Conservation (phyloP, 2,113 vertebrate genomes). For the Indicator maculatus region DNA sequence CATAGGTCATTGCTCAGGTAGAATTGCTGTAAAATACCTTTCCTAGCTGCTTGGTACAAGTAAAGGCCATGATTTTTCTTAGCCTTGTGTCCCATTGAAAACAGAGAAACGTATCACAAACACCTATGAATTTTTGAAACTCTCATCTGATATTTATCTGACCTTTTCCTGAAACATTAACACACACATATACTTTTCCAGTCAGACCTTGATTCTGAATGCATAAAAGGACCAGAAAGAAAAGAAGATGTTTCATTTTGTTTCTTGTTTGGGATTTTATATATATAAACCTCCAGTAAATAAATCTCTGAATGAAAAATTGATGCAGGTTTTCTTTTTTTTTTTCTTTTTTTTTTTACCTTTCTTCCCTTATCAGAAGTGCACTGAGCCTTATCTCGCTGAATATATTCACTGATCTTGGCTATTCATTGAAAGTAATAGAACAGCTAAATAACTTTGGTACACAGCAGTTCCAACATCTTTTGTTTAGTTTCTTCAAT, state of each 20-base stretch:
- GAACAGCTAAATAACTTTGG: constrained; percentile 76
- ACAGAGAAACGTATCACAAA: not conserved
- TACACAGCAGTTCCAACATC: constrained; percentile 49
- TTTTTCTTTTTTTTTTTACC: constrained; percentile 34
- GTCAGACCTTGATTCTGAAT: not conserved
- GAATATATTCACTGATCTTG: constrained; percentile 62
- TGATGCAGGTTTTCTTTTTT: constrained; percentile 52
- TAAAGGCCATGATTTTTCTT: not conserved
- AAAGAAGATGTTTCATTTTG: not conserved
- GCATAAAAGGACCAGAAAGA: not conserved
- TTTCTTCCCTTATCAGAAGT: constrained; percentile 63
- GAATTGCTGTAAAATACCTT: not conserved
- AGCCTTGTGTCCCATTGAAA: not conserved
- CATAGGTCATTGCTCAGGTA: not conserved
- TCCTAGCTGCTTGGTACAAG: not conserved
- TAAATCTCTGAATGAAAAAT: constrained; percentile 59
- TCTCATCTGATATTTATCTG: constrained; percentile 42
- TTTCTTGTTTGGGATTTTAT: not conserved
- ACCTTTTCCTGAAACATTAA: constrained; percentile 36
- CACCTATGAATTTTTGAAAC: constrained; percentile 2
- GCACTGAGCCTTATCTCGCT: constrained; percentile 53
- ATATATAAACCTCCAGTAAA: not conserved
- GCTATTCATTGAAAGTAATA: constrained; percentile 78
- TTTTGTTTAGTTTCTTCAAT: constrained; percentile 71
- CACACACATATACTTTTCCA: constrained; percentile 19